Evolutionary conservation across 2,797 vertebrate species (phyloP).

Genomic region (Luscinia megarhynchos): DNA sequence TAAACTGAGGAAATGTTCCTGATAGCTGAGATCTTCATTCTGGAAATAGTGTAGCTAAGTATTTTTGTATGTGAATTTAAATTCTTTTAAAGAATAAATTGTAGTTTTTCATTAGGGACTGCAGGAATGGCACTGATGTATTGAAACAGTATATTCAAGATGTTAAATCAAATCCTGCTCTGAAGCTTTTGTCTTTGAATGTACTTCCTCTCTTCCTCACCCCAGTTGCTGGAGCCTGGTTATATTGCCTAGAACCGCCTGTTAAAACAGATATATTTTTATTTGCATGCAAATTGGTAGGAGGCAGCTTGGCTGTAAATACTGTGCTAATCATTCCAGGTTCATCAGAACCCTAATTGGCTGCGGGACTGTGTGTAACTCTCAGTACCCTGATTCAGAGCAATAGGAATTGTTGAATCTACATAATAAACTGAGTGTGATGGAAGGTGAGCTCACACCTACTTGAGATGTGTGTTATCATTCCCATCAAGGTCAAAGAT

Average conservation of each 20-base stretch:
- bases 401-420: slow-evolving; percentile 61
- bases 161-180: neutral
- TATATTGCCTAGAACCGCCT: neutral
- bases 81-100: neutral
- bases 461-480: slow-evolving; percentile 61
- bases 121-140: neutral
- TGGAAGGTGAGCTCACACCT: slow-evolving; percentile 61
- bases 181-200: slow-evolving; percentile 18
- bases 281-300: slow-evolving; percentile 74
- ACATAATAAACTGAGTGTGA: slow-evolving; percentile 64
- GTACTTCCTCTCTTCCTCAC: neutral
- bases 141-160: neutral
- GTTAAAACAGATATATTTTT: slow-evolving; percentile 56
- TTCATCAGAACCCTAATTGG: slow-evolving; percentile 77
- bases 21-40: neutral
- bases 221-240: neutral
- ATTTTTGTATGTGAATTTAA: neutral
- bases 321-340: slow-evolving; percentile 74
- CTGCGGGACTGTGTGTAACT: slow-evolving; percentile 43
- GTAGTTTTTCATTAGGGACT: neutral
- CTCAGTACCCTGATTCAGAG: slow-evolving; percentile 61
- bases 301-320: slow-evolving; percentile 68
- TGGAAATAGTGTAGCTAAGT: neutral
- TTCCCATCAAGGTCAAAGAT: slow-evolving; percentile 76
- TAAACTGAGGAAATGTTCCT: neutral